A percentile compares a stretch with the other conserved stretches of the same genome.
Evolutionary conservation across 1,140 invertebrate species (phyloP).

Genomic region (Drosophila littoralis): DNA sequence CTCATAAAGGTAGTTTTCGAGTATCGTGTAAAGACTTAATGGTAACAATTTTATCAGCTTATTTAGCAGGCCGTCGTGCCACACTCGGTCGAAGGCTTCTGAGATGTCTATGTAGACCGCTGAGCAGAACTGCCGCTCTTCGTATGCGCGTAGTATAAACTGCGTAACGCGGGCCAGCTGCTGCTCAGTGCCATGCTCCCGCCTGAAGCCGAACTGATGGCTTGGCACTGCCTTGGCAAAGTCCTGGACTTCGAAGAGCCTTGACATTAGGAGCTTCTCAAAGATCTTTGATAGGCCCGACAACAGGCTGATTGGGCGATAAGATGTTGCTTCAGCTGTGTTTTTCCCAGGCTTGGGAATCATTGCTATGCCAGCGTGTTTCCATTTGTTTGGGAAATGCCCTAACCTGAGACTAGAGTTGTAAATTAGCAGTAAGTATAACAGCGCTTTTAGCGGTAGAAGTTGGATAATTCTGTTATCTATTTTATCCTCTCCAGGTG

Average conservation of each 20-base stretch:
- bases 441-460: not conserved
- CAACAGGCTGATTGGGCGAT: constrained; percentile 23
- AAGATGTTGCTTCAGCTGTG: not conserved
- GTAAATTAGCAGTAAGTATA: not conserved
- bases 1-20: not conserved
- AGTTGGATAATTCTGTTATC: constrained; percentile 13
- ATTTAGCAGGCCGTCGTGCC: not conserved
- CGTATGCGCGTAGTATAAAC: constrained; percentile 7
- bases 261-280: constrained; percentile 1
- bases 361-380: constrained; percentile 8
- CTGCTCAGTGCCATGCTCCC: constrained; percentile 9
- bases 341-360: not conserved
- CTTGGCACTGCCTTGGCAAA: constrained; percentile 4
- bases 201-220: constrained; percentile 30
- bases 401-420: not conserved
- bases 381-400: constrained; percentile 19
- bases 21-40: not conserved
- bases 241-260: not conserved
- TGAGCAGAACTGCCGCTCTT: constrained; percentile 4
- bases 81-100: constrained; percentile 17
- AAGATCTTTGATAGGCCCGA: constrained; percentile 16
- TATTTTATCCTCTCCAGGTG: constrained; percentile 14
- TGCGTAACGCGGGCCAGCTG: constrained; percentile 11
- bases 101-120: constrained; percentile 13
- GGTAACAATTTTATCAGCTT: constrained; percentile 1